Percentiles rank a stretch among this genome's conserved stretches.
Conservation (phyloP, 2,888 invertebrate genomes). For the Barypeithes pellucidus region DNA sequence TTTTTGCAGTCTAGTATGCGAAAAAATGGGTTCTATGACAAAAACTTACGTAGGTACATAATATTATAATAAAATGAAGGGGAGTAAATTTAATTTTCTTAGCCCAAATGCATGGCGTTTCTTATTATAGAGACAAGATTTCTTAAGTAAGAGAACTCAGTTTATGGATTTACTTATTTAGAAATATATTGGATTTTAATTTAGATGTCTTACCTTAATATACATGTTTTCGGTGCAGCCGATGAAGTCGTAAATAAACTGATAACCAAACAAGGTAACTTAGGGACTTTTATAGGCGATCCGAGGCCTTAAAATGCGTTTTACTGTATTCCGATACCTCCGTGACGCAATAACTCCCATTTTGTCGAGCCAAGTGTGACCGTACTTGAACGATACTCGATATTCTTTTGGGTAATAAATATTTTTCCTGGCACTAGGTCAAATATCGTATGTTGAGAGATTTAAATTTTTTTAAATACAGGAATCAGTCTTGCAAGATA, state of each 20-base stretch:
- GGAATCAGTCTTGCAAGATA: too few species aligned
- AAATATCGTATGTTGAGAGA: conserved; percentile 3
- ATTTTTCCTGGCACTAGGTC: conserved; percentile 18
- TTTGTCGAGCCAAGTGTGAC: conserved; percentile 20
- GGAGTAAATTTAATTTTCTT: too few species aligned
- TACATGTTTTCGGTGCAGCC: conserved; percentile 25
- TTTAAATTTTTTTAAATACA: too few species aligned
- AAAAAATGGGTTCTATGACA: too few species aligned
- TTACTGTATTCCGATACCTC: conserved; percentile 40
- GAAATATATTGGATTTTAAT: not conserved
- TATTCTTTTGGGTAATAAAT: conserved; percentile 34
- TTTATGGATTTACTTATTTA: not conserved
- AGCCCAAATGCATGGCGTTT: too few species aligned
- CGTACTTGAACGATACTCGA: conserved; percentile 28
- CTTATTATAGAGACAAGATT: too few species aligned
- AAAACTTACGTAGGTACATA: too few species aligned
- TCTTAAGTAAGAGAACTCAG: too few species aligned
- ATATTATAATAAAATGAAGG: too few species aligned
- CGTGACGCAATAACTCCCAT: conserved; percentile 31
- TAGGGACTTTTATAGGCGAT: conserved; percentile 34
- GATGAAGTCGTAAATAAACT: conserved; percentile 36
- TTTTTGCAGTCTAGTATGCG: too few species aligned
- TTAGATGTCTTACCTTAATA: conserved; percentile 30
- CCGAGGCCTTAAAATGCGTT: conserved; percentile 31
- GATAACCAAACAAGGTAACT: conserved; percentile 26